Base-by-base conservation (phyloP, 2,797 vertebrate species). In the Tadarida brasiliensis region DNA sequence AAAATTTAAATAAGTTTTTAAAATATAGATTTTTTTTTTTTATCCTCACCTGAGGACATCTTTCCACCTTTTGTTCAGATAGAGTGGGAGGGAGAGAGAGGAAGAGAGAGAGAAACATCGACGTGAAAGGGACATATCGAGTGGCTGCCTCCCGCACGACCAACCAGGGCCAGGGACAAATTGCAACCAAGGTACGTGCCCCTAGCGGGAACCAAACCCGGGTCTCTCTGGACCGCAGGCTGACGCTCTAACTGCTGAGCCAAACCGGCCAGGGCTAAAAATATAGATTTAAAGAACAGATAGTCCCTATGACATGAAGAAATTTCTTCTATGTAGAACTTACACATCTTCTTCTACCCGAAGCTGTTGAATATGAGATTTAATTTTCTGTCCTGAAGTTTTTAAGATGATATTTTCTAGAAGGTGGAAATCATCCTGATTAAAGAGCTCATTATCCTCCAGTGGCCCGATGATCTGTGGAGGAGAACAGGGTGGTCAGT, bases 401-500 rank as follows among this genome's bases (percentile, higher is more conserved):
- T 99, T 99, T 22, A 99, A 95, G 95, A 99, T 99, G 97, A 99
- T 99, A 97, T 99, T 99, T 98, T 99, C 99, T 95, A 99, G 96
- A 35, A 99, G 99, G 94, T 99, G 99, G 97, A 99, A 99, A 98
- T 99, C 99, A 4, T 99, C 99, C 97, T 99, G 99, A 98, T 99
- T 99, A 97, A 99, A 99, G 94, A 99, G 98, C 98, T 99, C 99
- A 11, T 97, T 98, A 28, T 99, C 98, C 65, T 99, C 99, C 96
- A 99, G 98, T 0, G 99, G 99, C 65, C 99, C 99, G 95, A 99
- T 99, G 95, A 99, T 98, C 99, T 99, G 98, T 19, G 87, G 90
- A 30, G 0, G 54, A 11, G 28, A 93, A 30, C 5, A 57, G 56
- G 9, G 33, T 19, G 24, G 57, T 91, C 91, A 96, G 44, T 22